phyloP scores from a whole-genome alignment of 2,888 invertebrate genomes.

The Desoria tigrina region DNA sequence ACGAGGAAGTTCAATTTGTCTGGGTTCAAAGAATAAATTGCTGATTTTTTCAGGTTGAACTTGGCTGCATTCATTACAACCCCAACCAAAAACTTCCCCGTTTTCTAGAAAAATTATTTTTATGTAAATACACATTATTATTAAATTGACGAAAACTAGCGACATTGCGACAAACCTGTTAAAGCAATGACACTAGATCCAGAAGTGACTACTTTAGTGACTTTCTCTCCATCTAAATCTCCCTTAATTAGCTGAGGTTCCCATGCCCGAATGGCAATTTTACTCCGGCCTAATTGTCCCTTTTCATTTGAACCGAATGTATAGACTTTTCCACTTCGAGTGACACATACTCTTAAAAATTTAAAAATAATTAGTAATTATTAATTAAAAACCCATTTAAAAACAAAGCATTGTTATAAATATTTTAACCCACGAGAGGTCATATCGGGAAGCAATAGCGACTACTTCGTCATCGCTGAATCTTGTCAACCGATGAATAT shows the following conservation, averaged over 20 bases:
- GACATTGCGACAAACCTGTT: conserved; percentile 72
- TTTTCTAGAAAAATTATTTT: conserved; percentile 63
- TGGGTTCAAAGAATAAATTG: conserved; percentile 71
- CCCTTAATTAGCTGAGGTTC: conserved; percentile 69
- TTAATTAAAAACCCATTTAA: no score
- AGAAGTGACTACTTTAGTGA: conserved; percentile 75
- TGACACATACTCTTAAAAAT: conserved; percentile 69
- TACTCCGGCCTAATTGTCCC: conserved; percentile 86
- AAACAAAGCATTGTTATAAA: no score
- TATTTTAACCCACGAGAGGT: conserved; percentile 69
- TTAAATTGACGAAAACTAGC: neutral
- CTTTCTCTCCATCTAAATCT: conserved; percentile 78
- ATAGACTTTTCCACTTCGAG: conserved; percentile 76
- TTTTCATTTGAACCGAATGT: conserved; percentile 93
- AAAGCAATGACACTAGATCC: conserved; percentile 88
- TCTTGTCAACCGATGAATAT: conserved; percentile 63
- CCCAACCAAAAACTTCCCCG: conserved; percentile 95
- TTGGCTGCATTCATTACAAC: conserved; percentile 91
- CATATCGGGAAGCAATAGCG: conserved; percentile 82
- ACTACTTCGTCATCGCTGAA: conserved; percentile 62
- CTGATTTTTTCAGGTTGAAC: conserved; percentile 62
- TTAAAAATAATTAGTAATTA: no score
- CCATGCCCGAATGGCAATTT: conserved; percentile 63
- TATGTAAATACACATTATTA: neutral
- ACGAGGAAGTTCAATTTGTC: conserved; percentile 65